Evolutionary conservation across 2,888 invertebrate species (phyloP).

Genomic region (Tigriopus californicus): DNA sequence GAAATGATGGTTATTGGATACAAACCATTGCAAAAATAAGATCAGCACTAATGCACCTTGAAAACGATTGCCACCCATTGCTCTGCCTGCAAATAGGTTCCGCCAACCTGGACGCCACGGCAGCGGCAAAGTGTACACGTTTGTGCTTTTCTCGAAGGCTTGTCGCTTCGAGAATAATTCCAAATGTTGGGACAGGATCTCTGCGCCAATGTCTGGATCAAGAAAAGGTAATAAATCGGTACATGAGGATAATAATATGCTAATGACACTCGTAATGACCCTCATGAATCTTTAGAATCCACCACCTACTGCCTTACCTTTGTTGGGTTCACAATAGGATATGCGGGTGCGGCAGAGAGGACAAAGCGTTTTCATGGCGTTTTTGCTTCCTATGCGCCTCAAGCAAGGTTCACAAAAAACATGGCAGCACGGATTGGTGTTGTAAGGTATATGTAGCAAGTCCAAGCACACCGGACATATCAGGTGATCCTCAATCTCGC

Average conservation of each 20-base stretch:
- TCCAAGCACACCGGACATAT: conserved; percentile 20
- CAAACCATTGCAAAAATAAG: no score
- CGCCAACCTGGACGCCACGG: conserved; percentile 15
- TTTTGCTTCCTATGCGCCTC: conserved; percentile 18
- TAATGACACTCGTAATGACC: no score
- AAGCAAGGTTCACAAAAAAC: conserved; percentile 20
- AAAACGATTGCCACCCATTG: background rate
- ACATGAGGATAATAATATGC: no score
- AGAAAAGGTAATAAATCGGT: no score
- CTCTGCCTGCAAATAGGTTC: conserved; percentile 2
- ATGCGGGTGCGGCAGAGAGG: conserved; percentile 20
- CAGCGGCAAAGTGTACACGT: background rate
- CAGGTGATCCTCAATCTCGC: conserved; percentile 16
- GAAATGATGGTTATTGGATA: no score
- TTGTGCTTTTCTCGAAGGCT: background rate
- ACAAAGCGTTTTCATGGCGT: conserved; percentile 19
- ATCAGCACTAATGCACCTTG: no score
- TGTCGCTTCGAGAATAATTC: background rate
- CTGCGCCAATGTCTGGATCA: no score
- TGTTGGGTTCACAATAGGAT: conserved; percentile 16
- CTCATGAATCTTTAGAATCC: no score
- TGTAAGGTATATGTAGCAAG: conserved; percentile 18
- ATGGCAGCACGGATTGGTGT: conserved; percentile 18
- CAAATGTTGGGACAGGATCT: background rate
- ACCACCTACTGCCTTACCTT: background rate